Evolutionary conservation across 92 coral and sea anemone species (phyloP), one percentile per base, ranked within the genome.

Genomic region (Montipora capitata): DNA sequence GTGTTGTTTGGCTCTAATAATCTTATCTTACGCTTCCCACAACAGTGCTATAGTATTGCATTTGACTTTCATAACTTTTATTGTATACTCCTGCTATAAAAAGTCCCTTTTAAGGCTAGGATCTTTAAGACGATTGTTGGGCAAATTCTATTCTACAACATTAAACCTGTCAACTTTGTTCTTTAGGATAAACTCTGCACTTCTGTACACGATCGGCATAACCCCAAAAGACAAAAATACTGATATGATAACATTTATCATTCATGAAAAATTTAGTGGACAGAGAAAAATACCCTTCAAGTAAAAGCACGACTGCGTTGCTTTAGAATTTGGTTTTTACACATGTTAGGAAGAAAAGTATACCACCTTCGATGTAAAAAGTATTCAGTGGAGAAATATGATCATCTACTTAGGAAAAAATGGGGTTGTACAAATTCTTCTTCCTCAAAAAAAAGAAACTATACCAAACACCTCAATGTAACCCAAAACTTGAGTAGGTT

Each of bases 231-330:
- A 35, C 64, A 48, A 38, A 17, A 35, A 64, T 10, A 40, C 17
- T 10, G 52, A 80, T 80, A 67, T 81, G 10, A n/a, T 56, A 54
- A 8, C 40, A 69, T 81, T 51, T 5, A 48, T 48, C 52, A 48
- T 5, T 48, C 6, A 48, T 81, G 62, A 52, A 2, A 81, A 81
- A 54, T 67, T 8, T 8, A 16, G 49, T 17, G 35, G 16, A 17
- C 17, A 18, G 11, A 63, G 68, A 7, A 7, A 20, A 16, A 48
- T 48, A 5, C 52, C 52, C 10, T 5, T 48, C 52, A 48, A 5
- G 6, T 5, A 63, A 63, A 18, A 2, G 38, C 35, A 16, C 10
- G 10, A 3, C 7, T 3, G 0, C 3, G 7, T 15, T 43, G 14
- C 27, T 45, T 38, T 17, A 12, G 20, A 65, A 17, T 13, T 20